Percentiles rank a stretch among this genome's conserved stretches.
These are phyloP conservation scores for Salmo trutta DNA, from an alignment of 2,797 vertebrate species.

Conservation along the genomic window DNA sequence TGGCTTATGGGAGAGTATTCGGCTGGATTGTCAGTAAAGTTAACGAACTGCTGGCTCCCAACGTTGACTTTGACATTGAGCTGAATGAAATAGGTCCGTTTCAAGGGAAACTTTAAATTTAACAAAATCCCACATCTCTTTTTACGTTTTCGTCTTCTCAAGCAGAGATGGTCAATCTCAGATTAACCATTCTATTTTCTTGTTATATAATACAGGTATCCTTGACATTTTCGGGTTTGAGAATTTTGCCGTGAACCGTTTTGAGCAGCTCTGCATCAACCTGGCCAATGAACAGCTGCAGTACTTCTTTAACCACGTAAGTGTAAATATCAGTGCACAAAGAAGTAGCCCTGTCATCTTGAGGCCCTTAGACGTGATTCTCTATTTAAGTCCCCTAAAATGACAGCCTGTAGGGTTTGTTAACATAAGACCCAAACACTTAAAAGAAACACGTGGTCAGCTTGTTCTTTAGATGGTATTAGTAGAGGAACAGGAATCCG, in stretches of 20 bases:
- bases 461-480: not conserved
- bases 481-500: not conserved
- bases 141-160: not conserved
- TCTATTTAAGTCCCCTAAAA: not conserved
- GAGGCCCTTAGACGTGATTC: not conserved
- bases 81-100: conserved; percentile 74
- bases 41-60: conserved; percentile 72
- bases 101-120: not conserved
- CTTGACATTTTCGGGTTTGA: conserved; percentile 83
- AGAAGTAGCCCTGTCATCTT: conserved; percentile 9
- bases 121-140: not conserved
- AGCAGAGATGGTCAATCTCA: not conserved
- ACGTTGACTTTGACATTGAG: conserved; percentile 56
- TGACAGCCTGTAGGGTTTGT: not conserved
- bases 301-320: conserved; percentile 80
- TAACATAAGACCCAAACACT: not conserved
- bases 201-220: conserved; percentile 61
- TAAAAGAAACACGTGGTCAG: not conserved
- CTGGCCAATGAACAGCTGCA: conserved; percentile 81
- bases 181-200: not conserved
- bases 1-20: conserved; percentile 74
- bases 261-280: conserved; percentile 81
- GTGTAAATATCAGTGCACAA: conserved; percentile 28
- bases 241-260: conserved; percentile 78
- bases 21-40: conserved; percentile 80